Evolutionary conservation across 1,140 invertebrate species (phyloP), one percentile per base, ranked within the genome.

Genomic region (Aricia agestis): DNA sequence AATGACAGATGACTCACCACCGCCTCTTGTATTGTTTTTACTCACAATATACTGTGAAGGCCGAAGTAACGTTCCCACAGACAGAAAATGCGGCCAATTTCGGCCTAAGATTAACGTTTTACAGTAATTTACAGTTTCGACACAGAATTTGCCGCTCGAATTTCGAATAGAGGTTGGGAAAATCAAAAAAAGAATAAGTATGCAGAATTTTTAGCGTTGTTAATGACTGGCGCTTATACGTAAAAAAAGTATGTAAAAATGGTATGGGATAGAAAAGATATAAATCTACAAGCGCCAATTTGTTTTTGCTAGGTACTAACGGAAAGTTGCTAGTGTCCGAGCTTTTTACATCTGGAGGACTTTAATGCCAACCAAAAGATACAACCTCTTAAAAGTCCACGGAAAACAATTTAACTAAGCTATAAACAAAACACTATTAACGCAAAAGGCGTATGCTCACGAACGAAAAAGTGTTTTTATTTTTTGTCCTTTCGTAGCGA

Each of bases 401-500:
- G n/a, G n/a, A n/a, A n/a, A n/a, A n/a, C n/a, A n/a, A n/a, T n/a
- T n/a, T n/a, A n/a, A n/a, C n/a, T n/a, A n/a, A n/a, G n/a, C n/a
- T n/a, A n/a, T 25, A 25, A 25, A 25, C 36, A 36, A 36, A 36
- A 36, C 36, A 6, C 36, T 36, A n/a, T n/a, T n/a, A 36, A 36
- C 36, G 6, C 36, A 7, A 36, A 36, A 36, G 5, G 36, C 36
- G 6, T 9, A 36, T 9, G 6, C 36, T 4, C 36, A 36, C 36
- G 6, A 36, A 36, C 36, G 6, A 36, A 36, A 36, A 2, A 67
- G n/a, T 41, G 17, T 45, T 42, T 42, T 41, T 45, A 18, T 45
- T 19, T 52, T 17, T 13, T 67, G 66, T 67, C 66, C 42, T 67
- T 67, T 41, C 41, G 41, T n/a, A 17, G 42, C 41, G 66, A 9